Conservation (phyloP, 2,113 vertebrate genomes). For the Amia ocellicauda region DNA sequence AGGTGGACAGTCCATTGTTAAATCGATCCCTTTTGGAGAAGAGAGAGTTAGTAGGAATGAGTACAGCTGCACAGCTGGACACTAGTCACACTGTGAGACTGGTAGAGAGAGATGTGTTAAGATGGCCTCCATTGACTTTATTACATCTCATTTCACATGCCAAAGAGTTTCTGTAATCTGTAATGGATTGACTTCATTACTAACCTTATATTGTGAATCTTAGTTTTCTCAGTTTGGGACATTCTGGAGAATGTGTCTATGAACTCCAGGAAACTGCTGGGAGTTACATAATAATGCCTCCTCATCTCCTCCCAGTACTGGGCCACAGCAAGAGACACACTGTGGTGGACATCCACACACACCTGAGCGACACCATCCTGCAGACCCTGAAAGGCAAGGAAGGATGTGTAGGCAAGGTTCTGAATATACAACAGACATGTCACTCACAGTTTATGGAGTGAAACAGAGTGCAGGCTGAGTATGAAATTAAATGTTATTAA, state of each 20-base stretch:
- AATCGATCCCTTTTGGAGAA: conserved; percentile 42
- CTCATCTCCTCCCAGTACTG: conserved; percentile 38
- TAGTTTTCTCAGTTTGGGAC: conserved; percentile 22
- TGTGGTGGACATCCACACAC: conserved; percentile 47
- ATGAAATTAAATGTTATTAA: too few species aligned
- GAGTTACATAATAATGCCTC: conserved; percentile 37
- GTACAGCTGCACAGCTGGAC: too few species aligned
- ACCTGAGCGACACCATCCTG: conserved; percentile 30
- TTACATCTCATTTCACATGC: too few species aligned
- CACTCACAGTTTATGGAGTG: too few species aligned
- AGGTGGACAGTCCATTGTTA: conserved; percentile 40
- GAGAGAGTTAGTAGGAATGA: too few species aligned
- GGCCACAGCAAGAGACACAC: conserved; percentile 18
- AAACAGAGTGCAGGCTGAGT: too few species aligned
- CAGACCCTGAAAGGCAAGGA: conserved; percentile 35
- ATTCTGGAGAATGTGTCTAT: conserved; percentile 41
- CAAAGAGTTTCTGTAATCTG: too few species aligned
- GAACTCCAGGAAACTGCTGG: conserved; percentile 44
- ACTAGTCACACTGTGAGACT: too few species aligned
- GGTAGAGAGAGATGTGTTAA: too few species aligned
- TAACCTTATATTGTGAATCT: conserved; percentile 40
- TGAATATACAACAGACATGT: background rate
- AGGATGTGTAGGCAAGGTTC: too few species aligned
- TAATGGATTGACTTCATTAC: too few species aligned
- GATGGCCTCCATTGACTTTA: too few species aligned